Conservation (phyloP, 2,888 invertebrate species). For the Aricia artaxerxes region DNA sequence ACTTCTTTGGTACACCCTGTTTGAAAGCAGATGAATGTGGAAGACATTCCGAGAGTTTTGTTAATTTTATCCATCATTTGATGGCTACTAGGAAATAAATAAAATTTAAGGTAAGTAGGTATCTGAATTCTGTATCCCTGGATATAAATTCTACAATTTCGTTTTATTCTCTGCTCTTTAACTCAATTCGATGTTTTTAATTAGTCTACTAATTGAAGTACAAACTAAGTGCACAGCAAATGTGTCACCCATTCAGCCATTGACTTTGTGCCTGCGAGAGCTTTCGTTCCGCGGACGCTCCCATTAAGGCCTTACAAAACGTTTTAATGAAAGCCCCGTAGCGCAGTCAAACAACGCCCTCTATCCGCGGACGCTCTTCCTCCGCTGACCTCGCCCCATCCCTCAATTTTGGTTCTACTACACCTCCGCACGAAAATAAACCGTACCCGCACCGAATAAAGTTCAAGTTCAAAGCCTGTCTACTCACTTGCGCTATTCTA, state of each 20-base stretch:
- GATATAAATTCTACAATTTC: too few relatives aligned
- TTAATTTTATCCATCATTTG: neutral
- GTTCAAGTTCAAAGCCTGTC: conserved; percentile 42
- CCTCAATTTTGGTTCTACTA: conserved; percentile 51
- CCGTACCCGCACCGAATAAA: conserved; percentile 48
- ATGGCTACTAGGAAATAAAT: too few relatives aligned
- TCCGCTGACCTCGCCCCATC: conserved; percentile 64
- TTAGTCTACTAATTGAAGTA: neutral
- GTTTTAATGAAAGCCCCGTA: conserved; percentile 63
- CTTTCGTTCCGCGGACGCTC: conserved; percentile 13
- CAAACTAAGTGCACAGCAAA: neutral
- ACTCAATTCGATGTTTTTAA: neutral
- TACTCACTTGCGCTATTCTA: conserved; percentile 51
- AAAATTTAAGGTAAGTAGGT: too few relatives aligned
- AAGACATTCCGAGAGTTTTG: neutral
- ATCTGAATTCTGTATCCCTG: too few relatives aligned
- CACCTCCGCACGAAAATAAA: conserved; percentile 43
- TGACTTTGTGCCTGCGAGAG: conserved; percentile 9
- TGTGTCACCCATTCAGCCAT: conserved; percentile 9
- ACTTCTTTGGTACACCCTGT: neutral
- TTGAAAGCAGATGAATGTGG: neutral
- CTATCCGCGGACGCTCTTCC: conserved; percentile 61
- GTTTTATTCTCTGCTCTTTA: too few relatives aligned
- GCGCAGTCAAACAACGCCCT: conserved; percentile 66
- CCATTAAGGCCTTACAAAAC: conserved; percentile 49